Conservation (phyloP, 2,797 vertebrate genomes). For the Lepilemur septentrionalis region DNA sequence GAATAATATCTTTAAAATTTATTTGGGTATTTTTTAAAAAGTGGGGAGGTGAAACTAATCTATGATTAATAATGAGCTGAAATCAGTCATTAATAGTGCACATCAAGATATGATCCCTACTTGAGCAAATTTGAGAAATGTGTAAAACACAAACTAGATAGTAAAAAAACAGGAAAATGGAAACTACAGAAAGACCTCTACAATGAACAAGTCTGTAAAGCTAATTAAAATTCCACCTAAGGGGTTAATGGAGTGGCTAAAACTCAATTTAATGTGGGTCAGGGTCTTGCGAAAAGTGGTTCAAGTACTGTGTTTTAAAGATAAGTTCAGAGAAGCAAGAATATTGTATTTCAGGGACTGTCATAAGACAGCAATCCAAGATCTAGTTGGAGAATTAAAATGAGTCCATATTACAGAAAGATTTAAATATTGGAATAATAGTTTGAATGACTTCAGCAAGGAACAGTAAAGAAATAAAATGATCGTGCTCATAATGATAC, state of each 20-base stretch:
- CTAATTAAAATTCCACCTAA: constrained; percentile 57
- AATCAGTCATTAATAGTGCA: neutral
- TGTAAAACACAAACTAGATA: constrained; percentile 26
- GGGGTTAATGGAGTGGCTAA: neutral
- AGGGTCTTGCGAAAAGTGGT: neutral
- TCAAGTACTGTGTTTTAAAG: constrained; percentile 8
- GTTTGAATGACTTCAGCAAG: neutral
- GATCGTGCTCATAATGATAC: neutral
- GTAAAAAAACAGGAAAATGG: constrained; percentile 1
- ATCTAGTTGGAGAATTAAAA: neutral
- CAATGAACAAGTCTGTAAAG: neutral
- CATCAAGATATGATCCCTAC: neutral
- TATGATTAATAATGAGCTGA: neutral
- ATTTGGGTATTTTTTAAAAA: neutral
- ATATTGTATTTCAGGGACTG: neutral
- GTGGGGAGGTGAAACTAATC: neutral
- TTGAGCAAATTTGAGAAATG: neutral
- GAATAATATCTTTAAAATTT: constrained; percentile 7
- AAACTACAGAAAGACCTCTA: neutral
- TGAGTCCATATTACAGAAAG: neutral
- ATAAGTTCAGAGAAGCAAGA: neutral
- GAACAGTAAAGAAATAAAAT: constrained; percentile 20
- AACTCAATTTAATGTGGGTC: constrained; percentile 5
- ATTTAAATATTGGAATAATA: neutral
- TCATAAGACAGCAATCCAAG: neutral